phyloP scores from a whole-genome alignment of 92 coral and sea anemone genomes.

The Blastomussa wellsi region DNA sequence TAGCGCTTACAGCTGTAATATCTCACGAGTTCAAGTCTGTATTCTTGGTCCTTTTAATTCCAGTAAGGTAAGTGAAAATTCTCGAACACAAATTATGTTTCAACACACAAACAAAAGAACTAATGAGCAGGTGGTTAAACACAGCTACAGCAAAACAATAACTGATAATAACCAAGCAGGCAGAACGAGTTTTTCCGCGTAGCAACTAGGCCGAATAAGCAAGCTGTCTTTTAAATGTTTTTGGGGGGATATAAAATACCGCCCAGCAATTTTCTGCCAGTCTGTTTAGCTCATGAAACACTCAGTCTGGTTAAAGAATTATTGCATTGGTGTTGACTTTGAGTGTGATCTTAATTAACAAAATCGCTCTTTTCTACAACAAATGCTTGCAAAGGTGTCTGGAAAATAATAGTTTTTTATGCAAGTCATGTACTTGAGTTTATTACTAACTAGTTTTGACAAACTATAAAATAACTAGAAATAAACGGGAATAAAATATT shows the following conservation, averaged over 20 bases:
- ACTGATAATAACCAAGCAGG: neutral
- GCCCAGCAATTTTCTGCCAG: neutral
- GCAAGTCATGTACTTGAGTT: neutral
- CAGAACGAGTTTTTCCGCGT: neutral
- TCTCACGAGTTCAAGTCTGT: no score
- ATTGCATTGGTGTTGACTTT: neutral
- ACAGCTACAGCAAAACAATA: no score
- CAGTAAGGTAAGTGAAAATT: no score
- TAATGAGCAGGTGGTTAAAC: neutral
- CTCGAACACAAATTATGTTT: neutral
- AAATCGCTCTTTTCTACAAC: no score
- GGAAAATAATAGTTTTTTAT: neutral
- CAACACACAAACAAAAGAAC: neutral
- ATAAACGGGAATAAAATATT: no score
- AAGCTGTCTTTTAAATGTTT: neutral
- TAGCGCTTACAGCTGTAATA: no score
- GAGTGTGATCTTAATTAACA: neutral
- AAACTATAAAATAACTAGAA: no score
- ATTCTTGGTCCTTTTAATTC: no score
- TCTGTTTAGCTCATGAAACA: neutral
- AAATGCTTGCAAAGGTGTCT: neutral
- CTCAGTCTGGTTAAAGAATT: neutral
- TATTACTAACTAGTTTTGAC: no score
- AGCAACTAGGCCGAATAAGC: no score
- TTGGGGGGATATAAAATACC: no score